Percentiles rank a stretch among this genome's conserved stretches.
phyloP scores from a whole-genome alignment of 2,888 invertebrate species.

The Tinea pellionella region DNA sequence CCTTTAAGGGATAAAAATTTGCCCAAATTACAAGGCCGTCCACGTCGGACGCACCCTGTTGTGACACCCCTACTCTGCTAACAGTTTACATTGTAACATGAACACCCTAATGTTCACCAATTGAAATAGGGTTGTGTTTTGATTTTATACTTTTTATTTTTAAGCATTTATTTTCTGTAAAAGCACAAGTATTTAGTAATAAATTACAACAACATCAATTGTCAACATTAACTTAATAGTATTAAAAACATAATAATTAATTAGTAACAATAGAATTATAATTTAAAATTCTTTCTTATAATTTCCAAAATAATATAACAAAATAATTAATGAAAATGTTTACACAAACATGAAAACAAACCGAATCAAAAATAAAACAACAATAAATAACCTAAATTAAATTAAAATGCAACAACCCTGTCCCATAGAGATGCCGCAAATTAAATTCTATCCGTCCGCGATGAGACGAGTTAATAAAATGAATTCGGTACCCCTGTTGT shows the following conservation, averaged over 20 bases:
- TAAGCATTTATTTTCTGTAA: no score
- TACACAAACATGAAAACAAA: neutral
- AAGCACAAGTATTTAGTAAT: no score
- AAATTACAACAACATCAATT: no score
- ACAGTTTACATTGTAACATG: slow-evolving; percentile 63
- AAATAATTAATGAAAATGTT: no score
- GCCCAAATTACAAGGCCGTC: slow-evolving; percentile 63
- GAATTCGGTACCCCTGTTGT: slow-evolving; percentile 45
- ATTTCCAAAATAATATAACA: no score
- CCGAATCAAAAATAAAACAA: neutral
- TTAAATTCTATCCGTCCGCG: slow-evolving; percentile 63
- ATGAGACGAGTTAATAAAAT: slow-evolving; percentile 68
- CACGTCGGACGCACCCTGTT: slow-evolving; percentile 12
- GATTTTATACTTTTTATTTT: neutral
- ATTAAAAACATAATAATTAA: no score
- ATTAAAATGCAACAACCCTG: slow-evolving; percentile 34
- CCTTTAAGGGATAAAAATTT: slow-evolving; percentile 60
- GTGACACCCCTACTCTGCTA: slow-evolving; percentile 41
- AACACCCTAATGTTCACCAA: slow-evolving; percentile 63
- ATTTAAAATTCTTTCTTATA: no score
- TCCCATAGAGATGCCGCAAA: slow-evolving; percentile 44
- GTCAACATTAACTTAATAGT: no score
- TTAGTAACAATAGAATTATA: no score
- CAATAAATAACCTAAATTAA: neutral
- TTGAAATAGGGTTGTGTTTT: slow-evolving; percentile 46